Percentiles rank a stretch among this genome's conserved stretches.
Evolutionary conservation across 2,113 vertebrate genomes (phyloP).

Genomic region (Sander lucioperca): DNA sequence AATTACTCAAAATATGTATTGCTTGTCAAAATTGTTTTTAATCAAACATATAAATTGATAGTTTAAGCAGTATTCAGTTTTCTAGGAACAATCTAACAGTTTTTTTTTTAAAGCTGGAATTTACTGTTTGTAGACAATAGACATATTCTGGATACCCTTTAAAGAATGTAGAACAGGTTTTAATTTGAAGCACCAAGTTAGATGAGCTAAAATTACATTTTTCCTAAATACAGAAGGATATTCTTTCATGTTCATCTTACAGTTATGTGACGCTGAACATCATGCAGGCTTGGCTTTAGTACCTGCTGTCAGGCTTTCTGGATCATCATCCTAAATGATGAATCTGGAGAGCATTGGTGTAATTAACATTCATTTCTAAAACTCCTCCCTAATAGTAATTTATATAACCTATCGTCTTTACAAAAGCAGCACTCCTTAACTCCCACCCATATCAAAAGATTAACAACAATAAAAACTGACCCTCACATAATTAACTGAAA

Average conservation of each 20-base stretch:
- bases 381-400: neutral
- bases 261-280: too few relatives aligned
- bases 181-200: neutral
- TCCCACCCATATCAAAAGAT: slow-evolving; percentile 21
- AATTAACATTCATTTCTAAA: neutral
- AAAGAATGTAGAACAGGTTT: too few relatives aligned
- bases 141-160: neutral
- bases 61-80: neutral
- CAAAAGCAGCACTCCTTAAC: neutral
- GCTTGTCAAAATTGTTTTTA: too few relatives aligned
- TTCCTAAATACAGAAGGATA: neutral
- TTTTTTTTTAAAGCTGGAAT: too few relatives aligned
- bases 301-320: neutral
- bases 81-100: neutral
- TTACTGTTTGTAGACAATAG: too few relatives aligned
- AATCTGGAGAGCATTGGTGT: neutral
- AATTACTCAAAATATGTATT: neutral
- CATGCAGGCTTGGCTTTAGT: neutral
- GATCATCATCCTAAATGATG: neutral
- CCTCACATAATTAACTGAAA: slow-evolving; percentile 31
- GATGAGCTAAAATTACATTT: neutral
- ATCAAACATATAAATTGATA: too few relatives aligned
- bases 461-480: slow-evolving; percentile 22
- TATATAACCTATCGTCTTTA: slow-evolving; percentile 12
- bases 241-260: neutral